These are phyloP conservation scores for Eleutherodactylus coqui DNA, from an alignment of 2,797 vertebrate genomes.

Conservation along the genomic window DNA sequence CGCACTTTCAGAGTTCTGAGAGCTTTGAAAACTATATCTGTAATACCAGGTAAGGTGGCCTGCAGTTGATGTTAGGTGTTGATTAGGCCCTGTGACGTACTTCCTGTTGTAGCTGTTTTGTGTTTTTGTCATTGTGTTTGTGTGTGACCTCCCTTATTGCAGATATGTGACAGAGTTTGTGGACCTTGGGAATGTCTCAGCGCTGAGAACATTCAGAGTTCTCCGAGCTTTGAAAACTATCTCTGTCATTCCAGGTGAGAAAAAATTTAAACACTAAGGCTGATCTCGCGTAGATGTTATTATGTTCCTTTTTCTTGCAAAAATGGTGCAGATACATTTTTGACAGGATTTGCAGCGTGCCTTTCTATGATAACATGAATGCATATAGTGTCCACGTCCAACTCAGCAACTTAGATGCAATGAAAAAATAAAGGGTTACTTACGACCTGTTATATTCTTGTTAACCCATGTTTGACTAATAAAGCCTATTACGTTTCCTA, in stretches of 20 bases:
- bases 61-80: slow-evolving; percentile 90
- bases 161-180: slow-evolving; percentile 99
- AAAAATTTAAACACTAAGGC: slow-evolving; percentile 84
- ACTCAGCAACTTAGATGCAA: no score
- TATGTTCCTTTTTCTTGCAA: slow-evolving; percentile 73
- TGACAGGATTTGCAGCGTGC: slow-evolving; percentile 90
- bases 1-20: slow-evolving; percentile 97
- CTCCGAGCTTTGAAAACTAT: slow-evolving; percentile 99
- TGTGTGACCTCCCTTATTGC: slow-evolving; percentile 99
- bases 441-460: no score
- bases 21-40: slow-evolving; percentile 99
- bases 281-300: slow-evolving; percentile 69
- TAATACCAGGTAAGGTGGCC: slow-evolving; percentile 93
- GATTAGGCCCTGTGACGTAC: slow-evolving; percentile 90
- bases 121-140: slow-evolving; percentile 94
- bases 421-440: neutral
- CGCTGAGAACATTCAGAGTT: slow-evolving; percentile 99
- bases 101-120: slow-evolving; percentile 88
- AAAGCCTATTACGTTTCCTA: neutral
- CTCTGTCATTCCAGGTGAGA: slow-evolving; percentile 99
- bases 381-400: neutral
- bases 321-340: slow-evolving; percentile 81
- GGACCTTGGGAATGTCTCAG: slow-evolving; percentile 99
- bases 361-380: slow-evolving; percentile 65
- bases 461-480: neutral